Base-by-base conservation (phyloP, 2,888 invertebrate genomes). In the Caenorhabditis angaria region DNA sequence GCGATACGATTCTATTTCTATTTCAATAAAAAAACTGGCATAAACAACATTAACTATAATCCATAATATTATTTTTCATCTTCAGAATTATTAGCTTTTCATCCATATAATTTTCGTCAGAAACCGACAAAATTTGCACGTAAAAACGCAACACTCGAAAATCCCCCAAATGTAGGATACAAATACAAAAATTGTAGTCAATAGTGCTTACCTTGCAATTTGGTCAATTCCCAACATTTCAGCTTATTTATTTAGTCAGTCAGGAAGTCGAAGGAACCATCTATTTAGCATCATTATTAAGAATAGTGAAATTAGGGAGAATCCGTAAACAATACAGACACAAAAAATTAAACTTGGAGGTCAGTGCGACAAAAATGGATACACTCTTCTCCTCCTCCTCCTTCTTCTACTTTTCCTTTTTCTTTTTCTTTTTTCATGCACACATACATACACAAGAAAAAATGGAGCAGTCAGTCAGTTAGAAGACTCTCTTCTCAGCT, bases 201-300 rank as follows among this genome's bases (percentile, higher is more conserved):
- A 41, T 12, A 18, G 3, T 6, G 14, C 53, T 25, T 64, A 74
- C 80, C 85, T 85, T 72, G 85, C 85, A 73, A 85, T 85, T 77
- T 85, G 84, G 74, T 85, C 84, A 73, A 85, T 85, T 57, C 85
- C 84, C 61, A 85, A 73, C 84, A 84, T 84, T 47, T 65, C 70
- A 41, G n/a, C n/a, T n/a, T n/a, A n/a, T n/a, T n/a, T n/a, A n/a
- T n/a, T n/a, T n/a, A n/a, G n/a, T n/a, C n/a, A n/a, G n/a, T n/a
- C n/a, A n/a, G n/a, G n/a, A n/a, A n/a, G n/a, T n/a, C n/a, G n/a
- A n/a, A n/a, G n/a, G n/a, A n/a, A n/a, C n/a, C n/a, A n/a, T n/a
- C n/a, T n/a, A n/a, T n/a, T n/a, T n/a, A n/a, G n/a, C n/a, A n/a
- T n/a, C n/a, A n/a, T n/a, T n/a, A n/a, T n/a, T n/a, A n/a, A n/a